A percentile compares a stretch with the other conserved stretches of the same genome.
Evolutionary conservation across 1,140 invertebrate species (phyloP).

Genomic region (Lerema accius): DNA sequence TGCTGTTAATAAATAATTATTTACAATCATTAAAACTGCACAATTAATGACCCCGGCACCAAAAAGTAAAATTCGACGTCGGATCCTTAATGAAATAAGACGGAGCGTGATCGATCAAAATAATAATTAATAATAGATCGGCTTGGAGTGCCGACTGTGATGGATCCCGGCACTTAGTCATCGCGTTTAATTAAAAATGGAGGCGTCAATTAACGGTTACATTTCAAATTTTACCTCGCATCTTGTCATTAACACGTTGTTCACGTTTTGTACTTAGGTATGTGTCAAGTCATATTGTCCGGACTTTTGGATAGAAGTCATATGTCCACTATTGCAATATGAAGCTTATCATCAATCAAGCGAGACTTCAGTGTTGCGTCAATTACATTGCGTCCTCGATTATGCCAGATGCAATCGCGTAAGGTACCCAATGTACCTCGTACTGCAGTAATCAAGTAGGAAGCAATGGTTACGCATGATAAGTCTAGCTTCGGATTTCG

Average conservation of each 20-base stretch:
- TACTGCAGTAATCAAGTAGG: too few relatives aligned
- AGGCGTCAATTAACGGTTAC: slow-evolving; percentile 73
- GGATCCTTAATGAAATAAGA: slow-evolving; percentile 77
- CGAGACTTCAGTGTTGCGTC: slow-evolving; percentile 18
- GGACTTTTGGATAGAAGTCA: slow-evolving; percentile 34
- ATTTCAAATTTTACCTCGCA: slow-evolving; percentile 62
- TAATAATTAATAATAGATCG: slow-evolving; percentile 82
- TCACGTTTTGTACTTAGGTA: slow-evolving; percentile 47
- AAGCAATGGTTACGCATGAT: too few relatives aligned
- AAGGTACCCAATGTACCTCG: background rate
- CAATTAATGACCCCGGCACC: slow-evolving; percentile 60
- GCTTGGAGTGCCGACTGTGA: slow-evolving; percentile 66
- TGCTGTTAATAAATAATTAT: slow-evolving; percentile 31
- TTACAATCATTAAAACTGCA: slow-evolving; percentile 45
- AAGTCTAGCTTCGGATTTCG: too few relatives aligned
- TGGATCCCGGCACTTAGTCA: slow-evolving; percentile 78
- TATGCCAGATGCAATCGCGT: slow-evolving; percentile 3
- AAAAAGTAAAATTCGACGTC: slow-evolving; percentile 56
- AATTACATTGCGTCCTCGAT: slow-evolving; percentile 13
- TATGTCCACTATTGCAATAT: slow-evolving; percentile 44
- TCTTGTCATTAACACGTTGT: slow-evolving; percentile 60
- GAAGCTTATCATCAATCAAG: slow-evolving; percentile 60
- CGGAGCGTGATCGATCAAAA: slow-evolving; percentile 78
- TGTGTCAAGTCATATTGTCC: slow-evolving; percentile 46
- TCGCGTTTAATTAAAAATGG: slow-evolving; percentile 81